phyloP scores from a whole-genome alignment of 2,113 vertebrate species.

The Silurus glanis region DNA sequence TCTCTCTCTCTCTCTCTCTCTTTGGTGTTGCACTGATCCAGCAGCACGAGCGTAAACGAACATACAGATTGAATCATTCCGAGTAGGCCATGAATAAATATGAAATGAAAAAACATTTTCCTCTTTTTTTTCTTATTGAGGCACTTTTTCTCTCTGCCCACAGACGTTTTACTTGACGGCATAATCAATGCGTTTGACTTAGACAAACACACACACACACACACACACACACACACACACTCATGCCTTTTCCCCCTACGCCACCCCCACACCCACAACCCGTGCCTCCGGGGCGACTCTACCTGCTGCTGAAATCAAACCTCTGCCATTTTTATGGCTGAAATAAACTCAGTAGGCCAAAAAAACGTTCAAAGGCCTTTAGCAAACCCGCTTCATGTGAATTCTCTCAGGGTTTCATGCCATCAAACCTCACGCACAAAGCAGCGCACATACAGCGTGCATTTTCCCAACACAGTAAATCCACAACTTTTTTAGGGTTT shows the following conservation, averaged over 20 bases:
- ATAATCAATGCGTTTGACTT: constrained; percentile 20
- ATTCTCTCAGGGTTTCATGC: background rate
- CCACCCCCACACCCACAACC: background rate
- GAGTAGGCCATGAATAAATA: constrained; percentile 38
- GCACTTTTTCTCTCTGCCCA: constrained; percentile 33
- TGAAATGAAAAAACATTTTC: constrained; percentile 27
- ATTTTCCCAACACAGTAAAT: background rate
- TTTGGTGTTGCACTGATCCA: constrained; percentile 27
- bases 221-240: background rate
- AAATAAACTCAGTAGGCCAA: constrained; percentile 10
- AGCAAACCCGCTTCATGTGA: background rate
- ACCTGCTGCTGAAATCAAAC: constrained; percentile 17
- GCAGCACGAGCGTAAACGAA: constrained; percentile 10
- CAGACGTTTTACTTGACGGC: background rate
- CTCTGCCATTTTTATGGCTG: background rate
- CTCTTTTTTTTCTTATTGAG: constrained; percentile 34
- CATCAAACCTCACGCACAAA: background rate
- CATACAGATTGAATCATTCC: constrained; percentile 3
- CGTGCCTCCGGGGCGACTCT: background rate
- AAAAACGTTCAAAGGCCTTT: constrained; percentile 15
- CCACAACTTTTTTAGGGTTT: background rate
- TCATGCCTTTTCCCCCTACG: too few relatives aligned
- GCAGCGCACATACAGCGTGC: background rate
- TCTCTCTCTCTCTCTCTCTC: constrained; percentile 2
- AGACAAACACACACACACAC: constrained; percentile 5